Base-by-base conservation (phyloP, 2,797 vertebrate species). In the Syngnathus acus region DNA sequence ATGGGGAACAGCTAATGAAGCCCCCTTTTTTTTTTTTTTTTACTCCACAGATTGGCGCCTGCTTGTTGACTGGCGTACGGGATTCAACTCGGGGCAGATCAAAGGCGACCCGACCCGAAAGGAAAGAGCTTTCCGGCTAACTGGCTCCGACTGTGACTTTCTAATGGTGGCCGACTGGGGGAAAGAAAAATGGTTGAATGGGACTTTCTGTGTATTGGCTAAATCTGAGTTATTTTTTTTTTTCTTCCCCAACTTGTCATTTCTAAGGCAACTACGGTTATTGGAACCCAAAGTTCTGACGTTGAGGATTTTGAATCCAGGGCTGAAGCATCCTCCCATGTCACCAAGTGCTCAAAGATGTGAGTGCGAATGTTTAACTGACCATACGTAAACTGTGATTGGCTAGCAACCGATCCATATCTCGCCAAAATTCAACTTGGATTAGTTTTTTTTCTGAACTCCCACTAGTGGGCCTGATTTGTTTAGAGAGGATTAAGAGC, bases 1-100 rank as follows among this genome's bases (percentile, higher is more conserved):
- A 89, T 89, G 84, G 77, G 88, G 76, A 82, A 76, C 81, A 64
- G 71, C 81, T 89, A 89, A 90, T 88, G 82, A 89, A 81, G 82
- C 78, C 68, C 32, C 32, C 32, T n/a, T 2, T 2, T 32, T 32
- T 32, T 32, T 72, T 72, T 26, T 65, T 58, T 67, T 42, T 21
- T 13, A 42, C 59, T 78, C 70, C 69, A 65, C 62, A 17, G 39
- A 74, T 68, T 67, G 72, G 69, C 65, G 79, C 78, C 76, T 75
- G 70, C 61, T 72, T 68, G 81, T 77, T 82, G 83, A 82, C 80
- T 69, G 17, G 62, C 64, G 74, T 57, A 72, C 77, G 79, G 75
- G 79, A 86, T 86, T 79, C 78, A 81, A 85, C 78, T 80, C 54
- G 65, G 68, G 32, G 73, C 66, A 57, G 74, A 85, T 84, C 58